Percentiles rank a stretch among this genome's conserved stretches.
These are phyloP conservation scores for Chirona hameri DNA, from an alignment of 2,888 invertebrate genomes.

Conservation along the genomic window DNA sequence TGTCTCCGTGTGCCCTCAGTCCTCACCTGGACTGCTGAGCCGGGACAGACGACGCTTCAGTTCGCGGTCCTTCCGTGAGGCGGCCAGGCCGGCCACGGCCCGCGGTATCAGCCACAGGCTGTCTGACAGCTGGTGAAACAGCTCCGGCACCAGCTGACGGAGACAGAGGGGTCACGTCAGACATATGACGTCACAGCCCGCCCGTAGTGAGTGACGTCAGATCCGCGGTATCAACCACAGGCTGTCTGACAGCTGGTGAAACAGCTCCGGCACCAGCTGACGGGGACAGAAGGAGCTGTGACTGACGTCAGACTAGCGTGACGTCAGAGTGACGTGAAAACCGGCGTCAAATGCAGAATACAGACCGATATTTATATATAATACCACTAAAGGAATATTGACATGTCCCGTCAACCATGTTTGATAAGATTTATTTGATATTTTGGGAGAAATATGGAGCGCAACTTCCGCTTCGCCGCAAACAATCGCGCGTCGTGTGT, in stretches of 20 bases:
- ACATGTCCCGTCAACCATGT: too few species aligned
- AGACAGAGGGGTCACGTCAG: background rate
- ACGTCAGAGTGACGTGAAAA: background rate
- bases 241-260: conserved; percentile 53
- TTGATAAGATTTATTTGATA: too few species aligned
- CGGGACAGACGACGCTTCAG: conserved; percentile 42
- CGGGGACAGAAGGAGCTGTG: background rate
- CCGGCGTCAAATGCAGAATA: background rate
- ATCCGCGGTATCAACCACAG: conserved; percentile 55
- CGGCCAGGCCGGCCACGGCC: conserved; percentile 43
- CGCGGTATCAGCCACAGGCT: conserved; percentile 56
- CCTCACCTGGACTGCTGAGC: conserved; percentile 38
- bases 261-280: conserved; percentile 53
- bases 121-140: conserved; percentile 54
- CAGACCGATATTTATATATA: too few species aligned
- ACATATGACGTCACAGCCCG: too few species aligned
- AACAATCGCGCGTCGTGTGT: too few species aligned
- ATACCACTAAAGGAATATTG: too few species aligned
- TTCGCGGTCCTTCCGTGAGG: conserved; percentile 42
- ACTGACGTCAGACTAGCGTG: too few species aligned
- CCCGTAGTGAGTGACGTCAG: too few species aligned
- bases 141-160: conserved; percentile 51
- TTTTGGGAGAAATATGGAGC: too few species aligned
- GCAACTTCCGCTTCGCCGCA: too few species aligned
- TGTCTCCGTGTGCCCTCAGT: background rate